These are phyloP conservation scores for Epinotia ramella DNA, from an alignment of 2,888 invertebrate genomes.

Conservation along the genomic window DNA sequence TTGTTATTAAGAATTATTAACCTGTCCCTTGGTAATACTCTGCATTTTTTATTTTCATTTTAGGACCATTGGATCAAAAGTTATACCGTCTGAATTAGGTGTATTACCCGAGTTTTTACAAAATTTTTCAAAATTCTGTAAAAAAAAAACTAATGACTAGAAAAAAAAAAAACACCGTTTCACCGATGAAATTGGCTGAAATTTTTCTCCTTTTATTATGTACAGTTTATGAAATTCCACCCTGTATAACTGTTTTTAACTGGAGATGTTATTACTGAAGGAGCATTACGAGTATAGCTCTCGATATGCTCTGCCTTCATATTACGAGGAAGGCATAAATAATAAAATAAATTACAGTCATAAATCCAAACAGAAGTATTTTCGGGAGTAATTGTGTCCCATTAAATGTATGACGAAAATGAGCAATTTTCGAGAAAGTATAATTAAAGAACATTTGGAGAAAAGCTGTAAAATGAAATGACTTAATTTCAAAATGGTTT, in stretches of 20 bases:
- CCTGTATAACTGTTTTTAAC: neutral
- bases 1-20: too few relatives aligned
- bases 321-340: conserved; percentile 70
- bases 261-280: neutral
- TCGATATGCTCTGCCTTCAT: conserved; percentile 49
- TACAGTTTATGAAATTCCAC: too few relatives aligned
- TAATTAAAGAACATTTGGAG: conserved; percentile 29
- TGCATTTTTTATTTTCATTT: too few relatives aligned
- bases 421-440: conserved; percentile 24
- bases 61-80: too few relatives aligned
- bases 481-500: conserved; percentile 8
- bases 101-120: too few relatives aligned
- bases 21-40: too few relatives aligned
- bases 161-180: too few relatives aligned
- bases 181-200: too few relatives aligned
- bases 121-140: too few relatives aligned
- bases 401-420: conserved; percentile 54
- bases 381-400: conserved; percentile 55
- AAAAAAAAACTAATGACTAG: too few relatives aligned
- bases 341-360: conserved; percentile 60
- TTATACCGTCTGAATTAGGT: too few relatives aligned
- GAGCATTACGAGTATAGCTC: neutral
- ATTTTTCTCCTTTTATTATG: too few relatives aligned
- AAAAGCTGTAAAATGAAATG: conserved; percentile 10
- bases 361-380: conserved; percentile 65